These are phyloP conservation scores for Cinclus mexicanus DNA, from an alignment of 2,113 vertebrate genomes.

Conservation along the genomic window DNA sequence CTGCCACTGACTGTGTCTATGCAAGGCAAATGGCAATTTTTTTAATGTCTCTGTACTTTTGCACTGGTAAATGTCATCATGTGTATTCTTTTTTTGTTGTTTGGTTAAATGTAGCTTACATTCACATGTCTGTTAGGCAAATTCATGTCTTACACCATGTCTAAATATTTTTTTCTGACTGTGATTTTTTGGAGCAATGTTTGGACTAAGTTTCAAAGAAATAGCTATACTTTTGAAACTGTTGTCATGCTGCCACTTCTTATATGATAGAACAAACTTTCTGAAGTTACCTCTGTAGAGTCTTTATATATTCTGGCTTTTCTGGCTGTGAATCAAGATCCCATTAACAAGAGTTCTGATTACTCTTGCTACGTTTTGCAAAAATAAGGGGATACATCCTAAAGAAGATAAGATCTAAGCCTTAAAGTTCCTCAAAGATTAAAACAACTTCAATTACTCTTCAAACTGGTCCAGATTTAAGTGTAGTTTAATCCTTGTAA, in stretches of 20 bases:
- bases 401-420: neutral
- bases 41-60: neutral
- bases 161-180: neutral
- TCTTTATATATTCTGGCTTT: neutral
- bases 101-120: neutral
- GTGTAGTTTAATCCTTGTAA: neutral
- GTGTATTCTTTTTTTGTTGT: neutral
- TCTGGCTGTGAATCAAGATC: neutral
- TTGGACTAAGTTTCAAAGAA: neutral
- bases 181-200: neutral
- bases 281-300: neutral
- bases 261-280: neutral
- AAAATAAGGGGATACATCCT: neutral
- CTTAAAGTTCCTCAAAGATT: neutral
- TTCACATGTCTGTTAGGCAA: neutral
- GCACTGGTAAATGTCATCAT: neutral
- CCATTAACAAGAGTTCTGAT: neutral
- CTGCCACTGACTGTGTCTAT: neutral
- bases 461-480: neutral
- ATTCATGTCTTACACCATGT: neutral
- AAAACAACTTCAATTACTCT: neutral
- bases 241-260: neutral
- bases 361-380: neutral
- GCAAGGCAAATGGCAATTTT: neutral
- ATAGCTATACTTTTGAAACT: neutral